Evolutionary conservation across 1,140 invertebrate genomes (phyloP), one percentile per base, ranked within the genome.

Genomic region (Solenopsis invicta): DNA sequence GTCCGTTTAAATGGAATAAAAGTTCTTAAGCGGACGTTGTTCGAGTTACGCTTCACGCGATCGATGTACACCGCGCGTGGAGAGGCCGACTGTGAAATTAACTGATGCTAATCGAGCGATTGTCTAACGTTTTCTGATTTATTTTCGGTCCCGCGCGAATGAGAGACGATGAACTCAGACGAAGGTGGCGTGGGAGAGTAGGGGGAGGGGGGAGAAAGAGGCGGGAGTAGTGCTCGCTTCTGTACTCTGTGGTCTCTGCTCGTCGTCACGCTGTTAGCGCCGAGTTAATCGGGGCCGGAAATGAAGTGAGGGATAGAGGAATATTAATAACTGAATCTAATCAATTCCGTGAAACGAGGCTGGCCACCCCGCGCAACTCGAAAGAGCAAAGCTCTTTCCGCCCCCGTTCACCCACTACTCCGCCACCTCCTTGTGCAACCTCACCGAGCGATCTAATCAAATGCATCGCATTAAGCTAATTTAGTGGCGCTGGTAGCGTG

Each of bases 301-400:
- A 95, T 94, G 94, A 94, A 94, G 91, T 93, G 92, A 94, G 92
- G 93, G 93, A 95, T 94, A 94, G 94, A 94, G 94, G 94, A 95
- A 94, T 94, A 95, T 95, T 94, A 95, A 95, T 95, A 95, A 95
- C 94, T 94, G 94, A 94, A 94, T 94, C 94, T 94, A 95, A 95
- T 95, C 94, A 94, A 95, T 94, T 94, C 93, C 62, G 72, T 93
- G 94, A 94, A 94, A 94, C 91, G 92, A 94, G 93, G 85, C 81
- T 91, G 91, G 89, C 92, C 90, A 93, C 92, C 92, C 93, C 90
- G 87, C 89, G 90, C 90, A 71, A 56, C 88, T 78, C 76, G 80
- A 88, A 92, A 90, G 78, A 90, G 89, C 87, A 86, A 89, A 88
- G 80, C 69, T 50, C 50, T 87, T 64, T 72, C 76, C 37, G 59